These are phyloP conservation scores for Drosophila vallismaia DNA, from an alignment of 2,888 invertebrate species.

Conservation along the genomic window DNA sequence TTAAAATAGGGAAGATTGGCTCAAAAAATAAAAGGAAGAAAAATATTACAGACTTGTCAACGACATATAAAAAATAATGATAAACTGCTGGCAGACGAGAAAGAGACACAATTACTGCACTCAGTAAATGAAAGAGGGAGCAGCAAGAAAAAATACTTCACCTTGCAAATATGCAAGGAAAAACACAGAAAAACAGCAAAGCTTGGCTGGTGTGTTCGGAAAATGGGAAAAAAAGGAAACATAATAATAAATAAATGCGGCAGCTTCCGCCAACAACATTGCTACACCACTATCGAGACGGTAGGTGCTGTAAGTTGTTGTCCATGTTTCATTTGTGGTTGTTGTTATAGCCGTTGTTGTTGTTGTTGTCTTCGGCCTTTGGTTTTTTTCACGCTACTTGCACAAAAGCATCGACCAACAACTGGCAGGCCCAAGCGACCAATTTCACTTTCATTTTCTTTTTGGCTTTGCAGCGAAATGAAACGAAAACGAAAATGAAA, in stretches of 20 bases:
- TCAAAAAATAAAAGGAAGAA: conserved; percentile 17
- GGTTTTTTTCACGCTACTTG: conserved; percentile 69
- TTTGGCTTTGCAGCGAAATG: conserved; percentile 52
- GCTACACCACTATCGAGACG: conserved; percentile 33
- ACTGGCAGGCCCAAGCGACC: conserved; percentile 31
- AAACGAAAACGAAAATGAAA: conserved; percentile 48
- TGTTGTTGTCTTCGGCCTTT: conserved; percentile 49
- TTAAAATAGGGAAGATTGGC: conserved; percentile 9
- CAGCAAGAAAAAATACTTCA: conserved; percentile 54
- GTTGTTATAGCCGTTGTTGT: conserved; percentile 22
- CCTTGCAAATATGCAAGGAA: conserved; percentile 49
- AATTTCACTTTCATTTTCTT: conserved; percentile 81
- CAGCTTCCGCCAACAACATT: conserved; percentile 69
- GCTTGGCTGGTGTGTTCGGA: conserved; percentile 19
- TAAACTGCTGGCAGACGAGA: conserved; percentile 33
- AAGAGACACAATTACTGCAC: conserved; percentile 11
- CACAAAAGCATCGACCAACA: conserved; percentile 65
- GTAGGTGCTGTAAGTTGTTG: conserved; percentile 42
- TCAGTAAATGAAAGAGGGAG: conserved; percentile 16
- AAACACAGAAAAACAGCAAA: conserved; percentile 18
- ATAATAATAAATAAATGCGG: conserved; percentile 64
- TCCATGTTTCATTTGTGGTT: conserved; percentile 12
- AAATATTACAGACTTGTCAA: conserved; percentile 42
- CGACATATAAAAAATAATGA: conserved; percentile 45
- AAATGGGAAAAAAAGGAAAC: conserved; percentile 42